Base-by-base conservation (phyloP, 2,113 vertebrate species). In the Cisticola juncidis region DNA sequence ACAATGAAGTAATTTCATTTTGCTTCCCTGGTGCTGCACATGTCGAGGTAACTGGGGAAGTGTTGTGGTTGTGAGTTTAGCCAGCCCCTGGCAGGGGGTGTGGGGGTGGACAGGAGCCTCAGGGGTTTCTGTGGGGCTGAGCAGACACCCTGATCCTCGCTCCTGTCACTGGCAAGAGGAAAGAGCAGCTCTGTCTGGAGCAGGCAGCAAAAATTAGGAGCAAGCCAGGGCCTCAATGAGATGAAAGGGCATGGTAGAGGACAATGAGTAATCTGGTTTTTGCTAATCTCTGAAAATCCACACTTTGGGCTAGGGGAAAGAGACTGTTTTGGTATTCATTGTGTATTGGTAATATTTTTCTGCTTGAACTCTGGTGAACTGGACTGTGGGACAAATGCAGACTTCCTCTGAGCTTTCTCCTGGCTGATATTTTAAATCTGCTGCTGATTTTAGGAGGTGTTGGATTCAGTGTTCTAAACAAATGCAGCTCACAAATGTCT, bases 1-100 rank as follows among this genome's bases (percentile, higher is more conserved):
- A 11, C 18, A 68, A 57, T 66, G 36, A 91, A 91, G 44, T 65
- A 45, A 64, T 44, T 91, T 71, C 5, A 31, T 78, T 92, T 94
- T 72, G 31, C 40, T 71, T 87, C 14, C 31, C 0, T 21, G 57
- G 44, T 2, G 1, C 66, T 87, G 61, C n/a, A 1, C 60, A 5
- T 48, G 54, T 61, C 0, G 0, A 50, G 53, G 53, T 82, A 25
- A 26, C 17, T 12, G 48, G 61, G 70, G 66, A n/a, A 44, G 50
- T n/a, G 61, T 7, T 64, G 62, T 5, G 19, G 36, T n/a, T 48
- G 48, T 38, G 91, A 42, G 61, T 2, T 51, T 36, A 47, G 25
- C 5, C 12, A 88, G 56, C 24, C 47, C 1, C 0, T 47, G 12
- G 62, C 2, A 1, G 47, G 35, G 16, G 21, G 24, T 62, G 35